These are phyloP conservation scores for Tadarida brasiliensis DNA, from an alignment of 2,797 vertebrate species.

Conservation along the genomic window DNA sequence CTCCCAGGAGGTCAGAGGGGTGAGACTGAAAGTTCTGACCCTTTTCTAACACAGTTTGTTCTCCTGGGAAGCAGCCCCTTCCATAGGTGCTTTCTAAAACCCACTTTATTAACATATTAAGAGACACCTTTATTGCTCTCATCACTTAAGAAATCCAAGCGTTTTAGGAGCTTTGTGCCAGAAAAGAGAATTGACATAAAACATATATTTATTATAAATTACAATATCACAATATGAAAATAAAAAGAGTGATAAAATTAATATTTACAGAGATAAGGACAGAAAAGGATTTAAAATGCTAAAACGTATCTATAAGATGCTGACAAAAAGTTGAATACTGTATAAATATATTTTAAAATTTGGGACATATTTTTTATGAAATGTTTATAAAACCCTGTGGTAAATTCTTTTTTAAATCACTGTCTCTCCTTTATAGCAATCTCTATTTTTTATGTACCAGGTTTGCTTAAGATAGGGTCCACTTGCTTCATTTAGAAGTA, in stretches of 20 bases:
- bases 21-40: neutral
- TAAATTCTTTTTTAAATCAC: conserved; percentile 19
- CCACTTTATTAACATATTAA: neutral
- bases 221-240: neutral
- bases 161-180: conserved; percentile 9
- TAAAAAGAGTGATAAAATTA: neutral
- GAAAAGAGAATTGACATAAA: neutral
- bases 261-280: neutral
- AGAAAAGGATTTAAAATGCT: neutral
- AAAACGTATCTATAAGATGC: neutral
- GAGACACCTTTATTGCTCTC: neutral
- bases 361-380: neutral
- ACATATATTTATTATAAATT: neutral
- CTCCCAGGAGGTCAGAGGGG: neutral
- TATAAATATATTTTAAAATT: conserved; percentile 14
- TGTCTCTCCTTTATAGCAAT: neutral
- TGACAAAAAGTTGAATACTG: conserved; percentile 29
- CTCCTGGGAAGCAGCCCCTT: neutral
- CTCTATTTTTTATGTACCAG: neutral
- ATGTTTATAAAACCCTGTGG: neutral
- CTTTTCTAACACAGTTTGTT: neutral
- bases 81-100: neutral
- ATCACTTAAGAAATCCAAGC: neutral
- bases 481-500: neutral
- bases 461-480: neutral